Evolutionary conservation across 1,140 invertebrate species (phyloP), one percentile per base, ranked within the genome.

Genomic region (Lanistes nyassanus): DNA sequence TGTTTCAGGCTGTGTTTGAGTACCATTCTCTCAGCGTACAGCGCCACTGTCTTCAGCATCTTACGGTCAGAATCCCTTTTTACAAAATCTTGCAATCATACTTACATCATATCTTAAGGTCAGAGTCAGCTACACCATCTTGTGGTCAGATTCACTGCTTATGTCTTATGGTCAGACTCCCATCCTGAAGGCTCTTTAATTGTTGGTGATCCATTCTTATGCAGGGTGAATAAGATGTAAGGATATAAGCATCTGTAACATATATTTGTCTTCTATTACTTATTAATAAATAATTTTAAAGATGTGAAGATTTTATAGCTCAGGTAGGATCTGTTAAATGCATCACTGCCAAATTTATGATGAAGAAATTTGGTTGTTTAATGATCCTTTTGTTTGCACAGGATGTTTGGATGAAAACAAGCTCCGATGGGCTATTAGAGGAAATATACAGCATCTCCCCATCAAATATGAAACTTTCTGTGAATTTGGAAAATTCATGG

Each of bases 1-100:
- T 86, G 53, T 84, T 86, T 39, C 37, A 83, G 72, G 79, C 77
- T 4, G 72, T 79, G 2, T 86, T 86, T 79, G 80, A 84, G 58
- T 81, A 82, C 53, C 81, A 83, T 11, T 53, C 73, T n/a, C 58
- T 53, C 36, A 23, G 55, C 5, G 51, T 82, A 29, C 83, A 85
- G 76, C 76, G 73, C 58, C 76, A 79, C 6, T 81, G 81, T 58
- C 26, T 84, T 19, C 56, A 71, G 26, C 56, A 76, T 3, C 53
- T 84, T 39, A 70, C 65, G 55, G 82, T 84, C 53, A 53, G 76
- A 60, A 13, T 21, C 29, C 21, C 6, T 21, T 39, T 36, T 72
- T 16, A 56, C 56, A 71, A 53, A 31, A n/a, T n/a, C 65, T 67
- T 42, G 39, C n/a, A 53, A n/a, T n/a, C n/a, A n/a, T n/a, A n/a